These are phyloP conservation scores for Charanyca ferruginea DNA, from an alignment of 2,888 invertebrate species.

Conservation along the genomic window DNA sequence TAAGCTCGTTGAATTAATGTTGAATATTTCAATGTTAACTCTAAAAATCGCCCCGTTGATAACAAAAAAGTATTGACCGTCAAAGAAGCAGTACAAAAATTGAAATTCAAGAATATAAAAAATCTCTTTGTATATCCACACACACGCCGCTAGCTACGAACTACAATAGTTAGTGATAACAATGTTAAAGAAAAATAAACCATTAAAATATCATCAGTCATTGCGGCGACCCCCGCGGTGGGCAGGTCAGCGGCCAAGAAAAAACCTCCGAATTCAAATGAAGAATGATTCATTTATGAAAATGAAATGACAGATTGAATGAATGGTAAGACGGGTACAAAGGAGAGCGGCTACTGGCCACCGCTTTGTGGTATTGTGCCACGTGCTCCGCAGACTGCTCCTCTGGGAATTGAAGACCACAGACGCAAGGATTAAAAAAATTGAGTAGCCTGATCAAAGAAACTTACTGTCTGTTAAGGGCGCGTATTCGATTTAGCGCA, in stretches of 20 bases:
- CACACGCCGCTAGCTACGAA: slow-evolving; percentile 69
- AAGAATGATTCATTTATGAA: slow-evolving; percentile 91
- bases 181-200: slow-evolving; percentile 90
- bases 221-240: slow-evolving; percentile 85
- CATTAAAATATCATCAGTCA: slow-evolving; percentile 90
- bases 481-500: too few species aligned
- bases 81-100: slow-evolving; percentile 27
- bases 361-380: slow-evolving; percentile 76
- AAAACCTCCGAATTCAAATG: slow-evolving; percentile 89
- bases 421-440: slow-evolving; percentile 29
- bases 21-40: too few species aligned
- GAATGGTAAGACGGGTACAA: slow-evolving; percentile 83
- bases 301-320: slow-evolving; percentile 90
- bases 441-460: too few species aligned
- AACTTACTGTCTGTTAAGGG: too few species aligned
- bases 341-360: slow-evolving; percentile 83
- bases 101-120: slow-evolving; percentile 46
- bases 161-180: slow-evolving; percentile 87
- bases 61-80: slow-evolving; percentile 1
- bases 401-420: slow-evolving; percentile 65
- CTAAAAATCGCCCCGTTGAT: not conserved
- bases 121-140: slow-evolving; percentile 62
- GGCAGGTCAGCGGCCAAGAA: slow-evolving; percentile 88
- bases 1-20: too few species aligned
- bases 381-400: slow-evolving; percentile 76